These are phyloP conservation scores for Aphidoletes aphidimyza DNA, from an alignment of 2,888 invertebrate species.

Conservation along the genomic window DNA sequence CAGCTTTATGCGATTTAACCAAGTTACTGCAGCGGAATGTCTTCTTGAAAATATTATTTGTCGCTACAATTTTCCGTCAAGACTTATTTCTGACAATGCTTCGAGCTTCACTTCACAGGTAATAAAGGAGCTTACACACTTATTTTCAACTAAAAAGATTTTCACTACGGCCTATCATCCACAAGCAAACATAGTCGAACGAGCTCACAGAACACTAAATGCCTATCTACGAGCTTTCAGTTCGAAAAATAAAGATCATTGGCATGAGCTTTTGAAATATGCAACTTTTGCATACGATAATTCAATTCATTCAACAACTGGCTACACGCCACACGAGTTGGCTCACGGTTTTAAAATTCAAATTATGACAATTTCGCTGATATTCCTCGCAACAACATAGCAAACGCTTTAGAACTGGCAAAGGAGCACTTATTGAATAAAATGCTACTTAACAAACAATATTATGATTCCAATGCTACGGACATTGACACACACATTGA, in stretches of 20 bases:
- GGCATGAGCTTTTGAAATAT: background rate
- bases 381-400: background rate
- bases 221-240: background rate
- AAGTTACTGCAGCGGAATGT: background rate
- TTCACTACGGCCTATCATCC: background rate
- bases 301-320: background rate
- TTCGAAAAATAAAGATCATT: background rate
- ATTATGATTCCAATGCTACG: background rate
- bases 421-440: background rate
- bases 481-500: background rate
- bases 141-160: background rate
- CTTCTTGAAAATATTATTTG: background rate
- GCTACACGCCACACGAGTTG: background rate
- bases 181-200: background rate
- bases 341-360: background rate
- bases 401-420: background rate
- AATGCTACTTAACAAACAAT: background rate
- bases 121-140: background rate
- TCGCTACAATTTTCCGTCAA: background rate
- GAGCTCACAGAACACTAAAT: background rate
- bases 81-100: background rate
- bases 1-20: no score
- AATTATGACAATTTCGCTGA: background rate
- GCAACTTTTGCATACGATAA: conserved; percentile 15
- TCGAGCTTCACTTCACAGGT: background rate